Evolutionary conservation across 1,140 invertebrate genomes (phyloP).

Genomic region (Atta texana): DNA sequence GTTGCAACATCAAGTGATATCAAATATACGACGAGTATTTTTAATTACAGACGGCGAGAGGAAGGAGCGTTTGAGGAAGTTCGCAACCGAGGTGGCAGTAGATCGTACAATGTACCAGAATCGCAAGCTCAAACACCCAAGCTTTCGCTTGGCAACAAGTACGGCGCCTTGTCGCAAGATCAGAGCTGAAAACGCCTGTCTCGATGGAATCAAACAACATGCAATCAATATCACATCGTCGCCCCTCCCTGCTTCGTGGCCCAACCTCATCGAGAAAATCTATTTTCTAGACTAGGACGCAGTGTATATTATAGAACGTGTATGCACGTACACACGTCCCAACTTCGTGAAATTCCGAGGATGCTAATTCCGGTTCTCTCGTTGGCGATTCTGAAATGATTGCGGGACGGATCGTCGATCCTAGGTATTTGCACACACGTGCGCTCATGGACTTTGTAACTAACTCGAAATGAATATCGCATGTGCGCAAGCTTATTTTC

Average conservation of each 20-base stretch:
- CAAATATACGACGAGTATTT: slow-evolving; percentile 47
- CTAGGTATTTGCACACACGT: slow-evolving; percentile 38
- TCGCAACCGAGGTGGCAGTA: slow-evolving; percentile 84
- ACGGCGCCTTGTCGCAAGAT: slow-evolving; percentile 86
- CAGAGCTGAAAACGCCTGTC: slow-evolving; percentile 84
- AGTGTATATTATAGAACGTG: slow-evolving; percentile 64
- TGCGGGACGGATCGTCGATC: slow-evolving; percentile 20
- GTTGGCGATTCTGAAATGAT: slow-evolving; percentile 19
- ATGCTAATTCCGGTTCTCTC: slow-evolving; percentile 48
- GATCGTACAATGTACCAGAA: slow-evolving; percentile 80
- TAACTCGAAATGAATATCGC: slow-evolving; percentile 59
- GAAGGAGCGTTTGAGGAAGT: slow-evolving; percentile 88
- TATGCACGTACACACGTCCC: slow-evolving; percentile 55
- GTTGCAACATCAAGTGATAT: neutral
- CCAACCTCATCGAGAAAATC: slow-evolving; percentile 78
- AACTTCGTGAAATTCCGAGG: slow-evolving; percentile 49
- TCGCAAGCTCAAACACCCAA: slow-evolving; percentile 85
- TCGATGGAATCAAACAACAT: slow-evolving; percentile 75
- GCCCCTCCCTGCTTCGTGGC: slow-evolving; percentile 83
- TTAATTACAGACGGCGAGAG: slow-evolving; percentile 85
- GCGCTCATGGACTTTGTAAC: slow-evolving; percentile 36
- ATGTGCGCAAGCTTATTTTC: slow-evolving; percentile 70
- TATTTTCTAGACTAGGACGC: slow-evolving; percentile 78
- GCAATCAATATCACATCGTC: slow-evolving; percentile 81
- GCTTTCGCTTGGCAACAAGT: slow-evolving; percentile 88